These are phyloP conservation scores for Sebastes melanostomus DNA, from an alignment of 2,797 vertebrate species.

Conservation along the genomic window DNA sequence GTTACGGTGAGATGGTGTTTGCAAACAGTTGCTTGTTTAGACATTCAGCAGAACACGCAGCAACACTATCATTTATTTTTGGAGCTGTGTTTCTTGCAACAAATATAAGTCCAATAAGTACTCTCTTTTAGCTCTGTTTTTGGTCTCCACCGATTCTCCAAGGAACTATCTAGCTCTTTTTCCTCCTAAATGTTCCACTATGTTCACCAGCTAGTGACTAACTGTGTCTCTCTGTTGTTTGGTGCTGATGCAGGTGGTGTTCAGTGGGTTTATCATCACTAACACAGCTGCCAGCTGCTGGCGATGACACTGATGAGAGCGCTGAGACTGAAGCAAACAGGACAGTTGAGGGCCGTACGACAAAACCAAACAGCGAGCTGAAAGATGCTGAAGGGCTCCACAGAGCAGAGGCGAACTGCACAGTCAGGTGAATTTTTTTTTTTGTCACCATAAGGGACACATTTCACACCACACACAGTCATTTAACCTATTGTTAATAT, in stretches of 20 bases:
- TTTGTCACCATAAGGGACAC: background rate
- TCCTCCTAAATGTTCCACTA: background rate
- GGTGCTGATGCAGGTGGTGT: background rate
- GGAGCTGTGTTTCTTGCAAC: background rate
- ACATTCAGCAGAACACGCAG: background rate
- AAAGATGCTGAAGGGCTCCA: background rate
- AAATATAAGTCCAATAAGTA: accelerated
- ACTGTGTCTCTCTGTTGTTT: background rate
- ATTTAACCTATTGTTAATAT: no score
- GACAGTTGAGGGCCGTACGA: background rate
- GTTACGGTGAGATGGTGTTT: background rate
- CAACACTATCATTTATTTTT: background rate
- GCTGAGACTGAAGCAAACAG: background rate
- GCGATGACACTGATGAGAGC: background rate
- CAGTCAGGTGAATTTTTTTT: no score
- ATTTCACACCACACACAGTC: no score
- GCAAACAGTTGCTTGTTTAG: background rate
- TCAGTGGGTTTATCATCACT: background rate
- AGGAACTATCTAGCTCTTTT: background rate
- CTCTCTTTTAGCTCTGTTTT: background rate
- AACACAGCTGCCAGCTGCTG: background rate
- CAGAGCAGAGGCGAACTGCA: background rate
- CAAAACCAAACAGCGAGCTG: background rate
- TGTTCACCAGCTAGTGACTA: background rate
- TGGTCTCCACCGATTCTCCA: background rate